Conservation (phyloP, 2,113 vertebrate species). For the Crotalus tigris region DNA sequence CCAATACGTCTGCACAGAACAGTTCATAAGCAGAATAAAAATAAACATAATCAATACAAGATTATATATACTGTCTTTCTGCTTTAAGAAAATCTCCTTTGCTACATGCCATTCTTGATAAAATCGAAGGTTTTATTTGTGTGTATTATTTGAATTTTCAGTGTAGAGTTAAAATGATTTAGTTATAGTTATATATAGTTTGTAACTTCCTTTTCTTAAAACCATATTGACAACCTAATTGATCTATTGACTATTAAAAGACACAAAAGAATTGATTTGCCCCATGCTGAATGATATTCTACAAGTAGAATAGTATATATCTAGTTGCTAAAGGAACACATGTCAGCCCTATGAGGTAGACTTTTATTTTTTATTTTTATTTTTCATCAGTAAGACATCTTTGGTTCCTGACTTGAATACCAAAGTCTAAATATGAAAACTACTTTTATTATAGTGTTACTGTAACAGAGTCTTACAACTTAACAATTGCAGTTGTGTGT, state of each 20-base stretch:
- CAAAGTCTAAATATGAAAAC: not conserved
- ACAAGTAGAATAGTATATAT: not conserved
- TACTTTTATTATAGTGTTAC: not conserved
- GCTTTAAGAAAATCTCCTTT: not conserved
- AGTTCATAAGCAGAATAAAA: not conserved
- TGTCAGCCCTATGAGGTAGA: not conserved
- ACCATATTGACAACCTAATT: not conserved
- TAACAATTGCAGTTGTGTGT: not conserved
- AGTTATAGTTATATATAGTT: not conserved
- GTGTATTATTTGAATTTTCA: not conserved
- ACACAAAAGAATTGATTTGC: not conserved
- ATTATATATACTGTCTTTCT: not conserved
- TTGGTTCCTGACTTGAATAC: not conserved
- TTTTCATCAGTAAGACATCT: not conserved
- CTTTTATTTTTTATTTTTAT: not conserved
- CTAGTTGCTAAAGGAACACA: not conserved
- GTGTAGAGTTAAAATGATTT: not conserved
- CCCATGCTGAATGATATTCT: not conserved
- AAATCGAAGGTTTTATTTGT: not conserved
- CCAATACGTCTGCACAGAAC: not conserved
- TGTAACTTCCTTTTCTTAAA: not conserved
- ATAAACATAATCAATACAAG: not conserved
- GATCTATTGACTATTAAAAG: not conserved
- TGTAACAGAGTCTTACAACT: not conserved
- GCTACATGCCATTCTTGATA: not conserved